phyloP scores from a whole-genome alignment of 2,797 vertebrate genomes.

The Lepilemur septentrionalis region DNA sequence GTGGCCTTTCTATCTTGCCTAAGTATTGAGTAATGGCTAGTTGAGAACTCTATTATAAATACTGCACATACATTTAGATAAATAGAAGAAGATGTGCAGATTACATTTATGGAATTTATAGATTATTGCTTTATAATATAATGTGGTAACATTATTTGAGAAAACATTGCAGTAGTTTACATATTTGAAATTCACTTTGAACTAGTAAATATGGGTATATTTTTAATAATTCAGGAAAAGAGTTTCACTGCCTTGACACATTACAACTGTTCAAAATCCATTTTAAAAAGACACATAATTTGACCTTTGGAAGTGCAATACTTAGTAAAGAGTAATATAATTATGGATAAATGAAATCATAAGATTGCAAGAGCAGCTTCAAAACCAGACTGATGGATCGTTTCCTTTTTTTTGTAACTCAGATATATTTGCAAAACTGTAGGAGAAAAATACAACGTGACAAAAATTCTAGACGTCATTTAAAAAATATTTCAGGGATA shows the following conservation, averaged over 20 bases:
- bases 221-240: background rate
- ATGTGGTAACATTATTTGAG: background rate
- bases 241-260: background rate
- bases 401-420: background rate
- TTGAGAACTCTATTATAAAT: background rate
- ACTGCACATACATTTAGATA: background rate
- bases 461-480: background rate
- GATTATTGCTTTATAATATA: background rate
- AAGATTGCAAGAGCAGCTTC: background rate
- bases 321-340: background rate
- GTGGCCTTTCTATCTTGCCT: background rate
- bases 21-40: background rate
- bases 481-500: background rate
- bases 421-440: background rate
- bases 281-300: background rate
- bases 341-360: background rate
- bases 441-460: background rate
- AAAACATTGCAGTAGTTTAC: background rate
- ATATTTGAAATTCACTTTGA: background rate
- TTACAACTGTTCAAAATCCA: background rate
- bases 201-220: background rate
- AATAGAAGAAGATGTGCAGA: background rate
- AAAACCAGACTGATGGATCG: background rate
- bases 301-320: background rate
- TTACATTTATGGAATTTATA: background rate